phyloP scores from a whole-genome alignment of 2,888 invertebrate genomes.

The Ptycholaimellus sp. region DNA sequence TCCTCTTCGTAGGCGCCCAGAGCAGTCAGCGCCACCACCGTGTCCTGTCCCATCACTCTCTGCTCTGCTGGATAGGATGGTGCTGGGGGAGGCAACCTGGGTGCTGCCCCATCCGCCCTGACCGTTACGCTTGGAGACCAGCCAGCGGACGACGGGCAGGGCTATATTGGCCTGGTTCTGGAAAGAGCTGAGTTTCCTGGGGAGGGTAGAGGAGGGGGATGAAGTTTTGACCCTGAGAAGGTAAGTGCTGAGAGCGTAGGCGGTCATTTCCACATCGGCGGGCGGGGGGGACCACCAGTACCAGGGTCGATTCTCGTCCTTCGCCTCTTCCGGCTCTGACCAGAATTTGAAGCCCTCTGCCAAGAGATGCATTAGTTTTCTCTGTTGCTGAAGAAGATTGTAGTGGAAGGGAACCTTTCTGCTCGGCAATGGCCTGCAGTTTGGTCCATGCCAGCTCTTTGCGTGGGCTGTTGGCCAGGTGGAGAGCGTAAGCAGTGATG shows the following conservation, averaged over 20 bases:
- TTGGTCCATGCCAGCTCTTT: conserved; percentile 13
- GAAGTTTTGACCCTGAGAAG: conserved; percentile 29
- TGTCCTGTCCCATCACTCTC: no score
- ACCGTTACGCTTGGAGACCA: conserved; percentile 44
- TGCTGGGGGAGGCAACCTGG: conserved; percentile 34
- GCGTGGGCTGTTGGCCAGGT: conserved; percentile 37
- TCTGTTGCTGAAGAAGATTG: no score
- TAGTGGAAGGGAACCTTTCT: no score
- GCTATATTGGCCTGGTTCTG: conserved; percentile 16
- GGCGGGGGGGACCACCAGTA: conserved; percentile 38
- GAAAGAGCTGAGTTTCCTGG: no score
- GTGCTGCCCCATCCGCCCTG: conserved; percentile 48
- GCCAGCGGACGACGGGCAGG: conserved; percentile 46
- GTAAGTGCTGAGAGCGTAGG: conserved; percentile 55
- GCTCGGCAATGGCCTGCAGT: no score
- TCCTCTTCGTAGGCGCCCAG: conserved; percentile 42
- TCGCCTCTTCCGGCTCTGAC: conserved; percentile 36
- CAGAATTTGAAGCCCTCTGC: conserved; percentile 49
- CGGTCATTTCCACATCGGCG: conserved; percentile 58
- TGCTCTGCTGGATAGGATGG: no score
- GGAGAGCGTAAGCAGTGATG: conserved; percentile 49
- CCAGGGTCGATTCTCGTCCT: conserved; percentile 10
- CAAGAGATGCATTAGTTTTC: conserved; percentile 3
- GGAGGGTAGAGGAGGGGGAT: no score
- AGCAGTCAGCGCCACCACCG: conserved; percentile 48